Evolutionary conservation across 2,113 vertebrate genomes (phyloP), one percentile per base, ranked within the genome.

Genomic region (Ptilonorhynchus violaceus): DNA sequence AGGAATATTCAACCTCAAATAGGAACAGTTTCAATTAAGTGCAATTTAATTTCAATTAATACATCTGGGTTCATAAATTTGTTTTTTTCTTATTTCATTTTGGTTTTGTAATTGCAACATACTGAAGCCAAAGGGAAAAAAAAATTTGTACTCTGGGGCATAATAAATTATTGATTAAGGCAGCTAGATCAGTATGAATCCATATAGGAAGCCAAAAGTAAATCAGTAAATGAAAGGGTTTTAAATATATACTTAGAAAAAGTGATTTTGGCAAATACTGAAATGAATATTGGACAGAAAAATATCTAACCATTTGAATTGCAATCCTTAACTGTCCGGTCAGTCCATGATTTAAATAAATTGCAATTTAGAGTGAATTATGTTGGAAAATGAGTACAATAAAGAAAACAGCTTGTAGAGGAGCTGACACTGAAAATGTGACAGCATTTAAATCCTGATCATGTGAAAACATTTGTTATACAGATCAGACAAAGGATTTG

Each of bases 101-200:
- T 90, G 59, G 3, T 86, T 95, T 81, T 47, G 33, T 70, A 89
- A 92, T 92, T 62, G 82, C 63, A 88, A 60, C 44, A 83, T 74
- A 79, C 63, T 59, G 13, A 55, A 88, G 62, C 30, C 27, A 86
- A 75, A 85, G 33, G 44, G 35, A 7, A 37, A 42, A 87, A 76
- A 44, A 12, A 86, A 46, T n/a, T 94, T 94, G 47, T 18, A 44
- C 92, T 92, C 27, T n/a, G 73, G 50, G 62, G 24, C 31, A 49
- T 89, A 96, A 95, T 87, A 88, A 93, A 94, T 95, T 96, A 97
- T 94, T 96, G 79, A 94, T 95, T 89, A 94, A 93, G 46, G 47
- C 16, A 85, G 22, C 64, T 69, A 86, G 22, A 92, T 86, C 60
- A 58, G 47, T 68, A 72, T 72, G 37, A 91, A 70, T 72, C 53